These are phyloP conservation scores for Aporophyla nigra DNA, from an alignment of 2,888 invertebrate genomes.

Conservation along the genomic window DNA sequence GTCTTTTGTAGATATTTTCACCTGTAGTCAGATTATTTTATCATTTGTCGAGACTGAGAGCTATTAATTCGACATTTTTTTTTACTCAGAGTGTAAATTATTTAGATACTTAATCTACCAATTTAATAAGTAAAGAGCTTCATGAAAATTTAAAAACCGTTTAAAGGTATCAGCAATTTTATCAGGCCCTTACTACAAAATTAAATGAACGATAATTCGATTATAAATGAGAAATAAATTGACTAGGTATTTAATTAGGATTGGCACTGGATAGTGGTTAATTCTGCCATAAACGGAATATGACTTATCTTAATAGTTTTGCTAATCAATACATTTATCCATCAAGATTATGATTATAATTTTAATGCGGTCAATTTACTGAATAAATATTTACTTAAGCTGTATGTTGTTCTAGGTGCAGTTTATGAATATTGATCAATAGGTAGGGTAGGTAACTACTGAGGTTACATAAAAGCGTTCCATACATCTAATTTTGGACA, in stretches of 20 bases:
- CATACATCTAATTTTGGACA: neutral
- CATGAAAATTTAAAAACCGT: conserved; percentile 7
- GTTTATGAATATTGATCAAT: conserved; percentile 25
- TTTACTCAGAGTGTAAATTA: conserved; percentile 1
- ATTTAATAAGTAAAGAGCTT: neutral
- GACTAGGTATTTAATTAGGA: conserved; percentile 22
- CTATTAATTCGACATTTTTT: conserved; percentile 5
- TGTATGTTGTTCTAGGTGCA: conserved; percentile 39
- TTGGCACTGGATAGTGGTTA: conserved; percentile 4
- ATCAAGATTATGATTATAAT: conserved; percentile 31
- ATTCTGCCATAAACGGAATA: conserved; percentile 30
- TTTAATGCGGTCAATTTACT: conserved; percentile 28
- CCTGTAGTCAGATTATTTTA: conserved; percentile 5
- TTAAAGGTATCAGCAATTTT: conserved; percentile 4
- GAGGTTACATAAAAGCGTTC: conserved; percentile 5
- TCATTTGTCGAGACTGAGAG: conserved; percentile 6
- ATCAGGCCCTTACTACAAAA: neutral
- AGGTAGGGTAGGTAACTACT: neutral
- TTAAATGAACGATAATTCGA: conserved; percentile 14
- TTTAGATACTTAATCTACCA: neutral
- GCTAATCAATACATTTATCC: conserved; percentile 44
- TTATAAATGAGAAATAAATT: conserved; percentile 38
- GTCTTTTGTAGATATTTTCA: conserved; percentile 15
- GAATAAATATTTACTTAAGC: conserved; percentile 30
- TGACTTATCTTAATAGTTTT: conserved; percentile 44